Percentiles rank a stretch among this genome's conserved stretches.
Conservation (phyloP, 2,113 vertebrate genomes). For the Azemiops feae region DNA sequence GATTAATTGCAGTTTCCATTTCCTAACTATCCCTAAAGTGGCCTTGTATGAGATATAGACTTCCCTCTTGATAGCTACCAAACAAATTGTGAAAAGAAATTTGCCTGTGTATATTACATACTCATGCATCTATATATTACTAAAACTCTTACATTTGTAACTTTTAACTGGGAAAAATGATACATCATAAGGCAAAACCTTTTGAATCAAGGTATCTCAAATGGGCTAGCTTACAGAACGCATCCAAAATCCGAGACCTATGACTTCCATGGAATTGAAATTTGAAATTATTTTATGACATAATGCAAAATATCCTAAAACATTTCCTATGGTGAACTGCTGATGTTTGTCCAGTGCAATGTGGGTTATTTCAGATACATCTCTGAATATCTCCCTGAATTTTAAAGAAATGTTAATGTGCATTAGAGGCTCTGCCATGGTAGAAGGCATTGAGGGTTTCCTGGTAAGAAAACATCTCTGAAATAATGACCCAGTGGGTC, state of each 20-base stretch:
- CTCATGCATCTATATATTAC: neutral
- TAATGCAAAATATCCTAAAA: neutral
- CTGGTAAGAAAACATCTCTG: neutral
- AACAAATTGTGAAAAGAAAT: neutral
- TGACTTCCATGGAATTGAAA: neutral
- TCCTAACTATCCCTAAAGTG: neutral
- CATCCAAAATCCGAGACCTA: neutral
- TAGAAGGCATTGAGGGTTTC: neutral
- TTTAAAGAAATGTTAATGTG: neutral
- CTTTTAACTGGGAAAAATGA: neutral
- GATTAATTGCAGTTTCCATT: slow-evolving; percentile 10
- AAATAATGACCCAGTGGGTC: neutral
- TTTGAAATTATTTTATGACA: neutral
- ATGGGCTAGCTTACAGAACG: neutral
- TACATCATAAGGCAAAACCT: neutral
- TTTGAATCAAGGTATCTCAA: neutral
- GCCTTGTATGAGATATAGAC: neutral
- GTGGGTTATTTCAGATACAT: neutral
- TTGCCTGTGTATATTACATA: neutral
- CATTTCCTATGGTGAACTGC: neutral
- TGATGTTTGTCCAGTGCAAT: neutral
- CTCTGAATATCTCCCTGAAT: neutral
- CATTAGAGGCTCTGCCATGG: neutral
- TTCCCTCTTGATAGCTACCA: neutral
- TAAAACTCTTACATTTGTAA: neutral